Evolutionary conservation across 2,113 vertebrate genomes (phyloP).

Genomic region (Taurulus bubalis): DNA sequence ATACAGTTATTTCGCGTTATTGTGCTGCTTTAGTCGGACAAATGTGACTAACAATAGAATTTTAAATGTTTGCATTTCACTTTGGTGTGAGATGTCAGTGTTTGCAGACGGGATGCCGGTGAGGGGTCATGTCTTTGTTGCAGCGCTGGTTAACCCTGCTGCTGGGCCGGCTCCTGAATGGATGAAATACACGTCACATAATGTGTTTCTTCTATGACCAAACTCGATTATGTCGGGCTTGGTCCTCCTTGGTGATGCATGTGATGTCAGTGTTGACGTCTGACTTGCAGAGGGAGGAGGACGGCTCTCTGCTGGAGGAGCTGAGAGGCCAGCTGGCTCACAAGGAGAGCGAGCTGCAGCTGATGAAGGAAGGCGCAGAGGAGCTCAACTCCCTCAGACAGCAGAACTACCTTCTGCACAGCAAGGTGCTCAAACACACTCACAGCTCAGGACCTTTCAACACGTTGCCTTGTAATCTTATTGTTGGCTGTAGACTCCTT

Average conservation of each 20-base stretch:
- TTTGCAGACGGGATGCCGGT: neutral
- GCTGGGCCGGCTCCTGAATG: neutral
- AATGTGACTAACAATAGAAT: neutral
- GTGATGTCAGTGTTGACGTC: neutral
- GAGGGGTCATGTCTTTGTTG: neutral
- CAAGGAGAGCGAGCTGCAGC: conserved; percentile 83
- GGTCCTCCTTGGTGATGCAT: neutral
- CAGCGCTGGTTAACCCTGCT: neutral
- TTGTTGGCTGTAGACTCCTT: neutral
- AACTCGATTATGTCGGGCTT: neutral
- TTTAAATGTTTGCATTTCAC: neutral
- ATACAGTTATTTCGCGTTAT: neutral
- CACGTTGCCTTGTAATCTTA: neutral
- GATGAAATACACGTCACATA: neutral
- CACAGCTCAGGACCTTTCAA: neutral
- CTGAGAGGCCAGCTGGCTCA: conserved; percentile 81
- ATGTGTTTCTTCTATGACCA: neutral
- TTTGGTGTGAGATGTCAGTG: neutral
- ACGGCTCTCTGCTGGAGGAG: conserved; percentile 74
- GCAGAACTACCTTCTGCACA: conserved; percentile 90
- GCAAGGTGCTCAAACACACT: conserved; percentile 82
- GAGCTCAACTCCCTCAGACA: conserved; percentile 86
- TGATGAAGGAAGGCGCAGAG: conserved; percentile 81
- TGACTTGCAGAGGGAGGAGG: conserved; percentile 69
- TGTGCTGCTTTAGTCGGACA: neutral